A percentile compares a stretch with the other conserved stretches of the same genome.
phyloP scores from a whole-genome alignment of 2,113 vertebrate genomes.

The Euleptes europaea region DNA sequence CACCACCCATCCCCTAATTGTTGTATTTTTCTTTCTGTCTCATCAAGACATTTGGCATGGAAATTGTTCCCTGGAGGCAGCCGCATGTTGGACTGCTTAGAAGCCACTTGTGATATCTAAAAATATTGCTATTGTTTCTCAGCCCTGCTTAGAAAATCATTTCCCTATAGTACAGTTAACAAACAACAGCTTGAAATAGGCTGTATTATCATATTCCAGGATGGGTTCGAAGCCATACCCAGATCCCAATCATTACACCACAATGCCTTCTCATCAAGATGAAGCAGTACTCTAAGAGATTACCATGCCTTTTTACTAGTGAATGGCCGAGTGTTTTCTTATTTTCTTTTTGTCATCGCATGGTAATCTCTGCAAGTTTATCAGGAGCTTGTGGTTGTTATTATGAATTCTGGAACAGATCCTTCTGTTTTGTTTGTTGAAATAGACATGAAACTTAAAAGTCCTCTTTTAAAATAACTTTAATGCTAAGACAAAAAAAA shows the following conservation, averaged over 20 bases:
- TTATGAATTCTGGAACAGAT: not conserved
- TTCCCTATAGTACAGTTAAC: not conserved
- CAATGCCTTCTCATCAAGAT: not conserved
- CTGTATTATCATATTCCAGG: not conserved
- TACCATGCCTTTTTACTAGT: not conserved
- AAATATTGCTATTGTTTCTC: constrained; percentile 6
- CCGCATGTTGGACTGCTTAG: not conserved
- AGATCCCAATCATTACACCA: not conserved
- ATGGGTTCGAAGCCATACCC: not conserved
- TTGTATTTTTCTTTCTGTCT: not conserved
- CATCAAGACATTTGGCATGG: not conserved
- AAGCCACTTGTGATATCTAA: not conserved
- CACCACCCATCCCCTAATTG: not conserved
- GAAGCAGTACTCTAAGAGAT: not conserved
- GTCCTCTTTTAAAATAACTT: not conserved
- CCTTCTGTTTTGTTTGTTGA: not conserved
- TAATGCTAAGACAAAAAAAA: not conserved
- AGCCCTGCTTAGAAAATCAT: constrained; percentile 7
- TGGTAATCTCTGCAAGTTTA: not conserved
- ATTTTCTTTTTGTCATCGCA: not conserved
- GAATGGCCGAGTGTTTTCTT: not conserved
- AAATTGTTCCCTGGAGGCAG: not conserved
- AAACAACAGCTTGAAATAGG: not conserved
- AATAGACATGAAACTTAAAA: not conserved
- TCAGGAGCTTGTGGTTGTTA: not conserved